Evolutionary conservation across 2,113 vertebrate genomes (phyloP).

Genomic region (Aptenodytes patagonicus): DNA sequence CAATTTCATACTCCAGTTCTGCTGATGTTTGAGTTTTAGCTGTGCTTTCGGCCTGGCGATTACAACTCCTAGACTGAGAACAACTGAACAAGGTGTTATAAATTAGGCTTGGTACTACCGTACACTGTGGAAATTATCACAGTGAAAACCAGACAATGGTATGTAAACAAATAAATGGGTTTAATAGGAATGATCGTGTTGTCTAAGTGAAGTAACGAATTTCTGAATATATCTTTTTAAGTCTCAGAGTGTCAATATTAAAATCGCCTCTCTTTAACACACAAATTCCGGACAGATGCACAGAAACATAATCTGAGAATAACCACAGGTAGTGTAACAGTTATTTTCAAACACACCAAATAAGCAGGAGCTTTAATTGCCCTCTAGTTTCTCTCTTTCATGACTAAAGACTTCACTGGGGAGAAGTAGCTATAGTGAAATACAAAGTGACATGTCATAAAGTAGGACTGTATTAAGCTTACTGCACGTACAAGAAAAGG

Average conservation of each 20-base stretch:
- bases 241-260: background rate
- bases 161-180: background rate
- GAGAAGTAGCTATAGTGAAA: background rate
- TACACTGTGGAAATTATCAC: background rate
- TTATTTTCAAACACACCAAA: background rate
- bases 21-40: background rate
- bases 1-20: background rate
- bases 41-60: background rate
- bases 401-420: background rate
- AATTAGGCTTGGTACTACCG: background rate
- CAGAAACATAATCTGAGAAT: background rate
- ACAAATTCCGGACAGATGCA: background rate
- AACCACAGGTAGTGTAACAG: background rate
- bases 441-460: background rate
- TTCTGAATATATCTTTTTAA: background rate
- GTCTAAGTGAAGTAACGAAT: background rate
- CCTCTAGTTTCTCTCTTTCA: background rate
- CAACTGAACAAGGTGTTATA: background rate
- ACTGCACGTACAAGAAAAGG: background rate
- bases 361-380: background rate
- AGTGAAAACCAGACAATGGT: background rate
- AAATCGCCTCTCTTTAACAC: background rate
- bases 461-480: background rate
- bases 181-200: background rate
- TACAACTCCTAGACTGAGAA: background rate